phyloP scores from a whole-genome alignment of 2,888 invertebrate species.

The Dilophus febrilis region DNA sequence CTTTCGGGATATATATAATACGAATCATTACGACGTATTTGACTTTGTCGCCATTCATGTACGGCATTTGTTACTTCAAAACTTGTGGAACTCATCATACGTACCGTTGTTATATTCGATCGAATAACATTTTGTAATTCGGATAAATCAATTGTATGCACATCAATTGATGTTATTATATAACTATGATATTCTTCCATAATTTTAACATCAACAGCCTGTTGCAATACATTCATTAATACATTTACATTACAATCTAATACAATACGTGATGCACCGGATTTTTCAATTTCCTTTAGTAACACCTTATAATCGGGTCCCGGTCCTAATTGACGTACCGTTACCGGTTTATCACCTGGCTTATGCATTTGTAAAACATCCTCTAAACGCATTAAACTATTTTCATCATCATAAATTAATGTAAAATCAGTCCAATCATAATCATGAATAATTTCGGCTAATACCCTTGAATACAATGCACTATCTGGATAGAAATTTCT shows the following conservation, averaged over 20 bases:
- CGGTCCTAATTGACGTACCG: conserved; percentile 47
- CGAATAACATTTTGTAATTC: conserved; percentile 26
- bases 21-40: conserved; percentile 20
- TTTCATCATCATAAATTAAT: conserved; percentile 67
- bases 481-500: conserved; percentile 56
- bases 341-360: conserved; percentile 44
- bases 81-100: conserved; percentile 25
- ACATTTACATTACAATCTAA: conserved; percentile 58
- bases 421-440: conserved; percentile 68
- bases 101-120: conserved; percentile 26
- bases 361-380: conserved; percentile 58
- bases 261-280: conserved; percentile 53
- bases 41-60: conserved; percentile 27
- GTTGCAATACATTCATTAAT: conserved; percentile 44
- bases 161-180: conserved; percentile 33
- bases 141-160: conserved; percentile 31
- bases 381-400: conserved; percentile 60
- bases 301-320: conserved; percentile 43
- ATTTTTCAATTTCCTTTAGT: conserved; percentile 56
- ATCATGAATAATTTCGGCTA: conserved; percentile 52
- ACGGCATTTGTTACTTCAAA: conserved; percentile 25
- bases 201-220: conserved; percentile 68
- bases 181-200: conserved; percentile 60
- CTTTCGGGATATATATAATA: conserved; percentile 18
- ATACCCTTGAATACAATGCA: conserved; percentile 45